These are phyloP conservation scores for Chaenogobius annularis DNA, from an alignment of 2,113 vertebrate genomes.

Conservation along the genomic window DNA sequence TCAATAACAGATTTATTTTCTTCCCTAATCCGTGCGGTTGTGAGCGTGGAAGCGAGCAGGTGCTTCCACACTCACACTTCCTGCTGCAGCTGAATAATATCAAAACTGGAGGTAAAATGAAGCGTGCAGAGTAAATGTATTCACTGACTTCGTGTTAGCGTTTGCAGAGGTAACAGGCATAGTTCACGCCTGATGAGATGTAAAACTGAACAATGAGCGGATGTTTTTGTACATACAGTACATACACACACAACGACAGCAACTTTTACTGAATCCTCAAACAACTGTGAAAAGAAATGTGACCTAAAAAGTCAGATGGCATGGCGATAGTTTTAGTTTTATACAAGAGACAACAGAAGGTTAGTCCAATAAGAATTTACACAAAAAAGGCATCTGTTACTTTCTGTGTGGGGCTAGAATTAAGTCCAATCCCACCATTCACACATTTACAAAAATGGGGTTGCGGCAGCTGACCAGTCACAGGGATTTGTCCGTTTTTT, in stretches of 20 bases:
- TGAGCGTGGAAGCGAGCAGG: not conserved
- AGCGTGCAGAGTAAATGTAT: not conserved
- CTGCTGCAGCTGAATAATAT: conserved; percentile 15
- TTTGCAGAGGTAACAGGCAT: not conserved
- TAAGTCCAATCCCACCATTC: not conserved
- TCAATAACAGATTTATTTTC: too few relatives aligned
- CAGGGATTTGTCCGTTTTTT: too few relatives aligned
- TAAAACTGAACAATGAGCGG: not conserved
- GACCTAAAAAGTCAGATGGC: not conserved
- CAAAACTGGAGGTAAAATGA: conserved; percentile 26
- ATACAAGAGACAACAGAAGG: not conserved
- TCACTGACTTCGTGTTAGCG: conserved; percentile 1
- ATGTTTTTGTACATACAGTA: not conserved
- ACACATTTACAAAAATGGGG: too few relatives aligned
- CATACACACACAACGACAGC: not conserved
- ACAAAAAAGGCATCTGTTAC: not conserved
- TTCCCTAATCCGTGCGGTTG: too few relatives aligned
- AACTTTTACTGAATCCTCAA: not conserved
- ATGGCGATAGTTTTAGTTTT: too few relatives aligned
- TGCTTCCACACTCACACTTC: too few relatives aligned
- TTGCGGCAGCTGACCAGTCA: too few relatives aligned
- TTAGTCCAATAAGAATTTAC: not conserved
- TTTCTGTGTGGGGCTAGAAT: not conserved
- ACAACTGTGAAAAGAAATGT: not conserved
- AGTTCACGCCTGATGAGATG: not conserved